These are phyloP conservation scores for Perizoma flavofasciatum DNA, from an alignment of 2,888 invertebrate genomes.

Conservation along the genomic window DNA sequence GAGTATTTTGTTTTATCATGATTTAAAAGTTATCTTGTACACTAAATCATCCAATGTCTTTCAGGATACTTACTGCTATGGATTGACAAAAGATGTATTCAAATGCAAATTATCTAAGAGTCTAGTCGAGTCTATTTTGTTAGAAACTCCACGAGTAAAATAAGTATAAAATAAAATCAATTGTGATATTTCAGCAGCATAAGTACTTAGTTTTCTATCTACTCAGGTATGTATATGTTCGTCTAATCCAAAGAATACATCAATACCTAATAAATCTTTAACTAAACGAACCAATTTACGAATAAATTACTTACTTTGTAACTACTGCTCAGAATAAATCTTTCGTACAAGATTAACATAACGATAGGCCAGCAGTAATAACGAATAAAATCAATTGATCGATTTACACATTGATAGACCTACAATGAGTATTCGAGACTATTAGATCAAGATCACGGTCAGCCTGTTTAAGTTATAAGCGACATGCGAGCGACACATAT, in stretches of 20 bases:
- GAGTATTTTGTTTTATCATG: not conserved
- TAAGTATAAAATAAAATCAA: no score
- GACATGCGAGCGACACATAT: not conserved
- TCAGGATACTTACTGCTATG: not conserved
- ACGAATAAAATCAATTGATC: constrained; percentile 41
- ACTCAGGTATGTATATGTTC: no score
- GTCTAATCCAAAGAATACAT: no score
- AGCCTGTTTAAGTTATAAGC: constrained; percentile 4
- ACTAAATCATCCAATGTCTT: not conserved
- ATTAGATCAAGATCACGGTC: constrained; percentile 67
- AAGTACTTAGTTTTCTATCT: no score
- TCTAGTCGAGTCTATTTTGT: no score
- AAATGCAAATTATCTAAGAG: no score
- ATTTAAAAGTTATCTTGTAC: not conserved
- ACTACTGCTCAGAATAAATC: constrained; percentile 4
- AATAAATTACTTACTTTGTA: constrained; percentile 1
- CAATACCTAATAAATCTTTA: no score
- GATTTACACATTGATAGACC: constrained; percentile 46
- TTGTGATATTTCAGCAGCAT: no score
- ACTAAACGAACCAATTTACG: not conserved
- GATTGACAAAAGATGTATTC: no score
- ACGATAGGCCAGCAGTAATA: not conserved
- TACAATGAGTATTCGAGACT: constrained; percentile 17
- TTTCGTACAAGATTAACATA: not conserved
- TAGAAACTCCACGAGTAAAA: no score